Evolutionary conservation across 2,113 vertebrate species (phyloP).

Genomic region (Chloroceryle aenea): DNA sequence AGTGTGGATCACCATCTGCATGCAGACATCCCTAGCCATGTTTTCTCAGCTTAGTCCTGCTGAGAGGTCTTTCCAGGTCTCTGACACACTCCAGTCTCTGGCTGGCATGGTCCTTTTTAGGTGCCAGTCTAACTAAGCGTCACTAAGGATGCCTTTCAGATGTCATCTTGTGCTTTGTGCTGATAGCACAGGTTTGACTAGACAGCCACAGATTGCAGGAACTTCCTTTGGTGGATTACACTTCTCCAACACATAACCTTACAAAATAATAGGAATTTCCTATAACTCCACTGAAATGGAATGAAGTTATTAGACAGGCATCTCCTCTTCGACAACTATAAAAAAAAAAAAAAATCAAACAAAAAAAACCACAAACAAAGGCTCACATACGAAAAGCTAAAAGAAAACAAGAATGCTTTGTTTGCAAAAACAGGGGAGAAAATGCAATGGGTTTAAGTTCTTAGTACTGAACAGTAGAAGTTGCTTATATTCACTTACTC

Average conservation of each 20-base stretch:
- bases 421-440: not conserved
- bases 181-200: not conserved
- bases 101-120: not conserved
- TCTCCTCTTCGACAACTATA: not conserved
- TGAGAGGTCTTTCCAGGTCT: not conserved
- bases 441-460: not conserved
- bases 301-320: not conserved
- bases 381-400: not conserved
- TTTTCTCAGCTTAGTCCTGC: not conserved
- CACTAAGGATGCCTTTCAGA: not conserved
- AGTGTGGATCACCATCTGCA: not conserved
- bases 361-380: not conserved
- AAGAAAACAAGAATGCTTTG: not conserved
- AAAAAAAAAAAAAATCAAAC: not conserved
- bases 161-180: not conserved
- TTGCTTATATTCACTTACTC: not conserved
- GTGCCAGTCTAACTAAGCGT: not conserved
- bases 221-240: not conserved
- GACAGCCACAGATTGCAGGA: not conserved
- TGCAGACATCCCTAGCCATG: not conserved
- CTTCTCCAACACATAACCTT: not conserved
- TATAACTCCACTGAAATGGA: not conserved
- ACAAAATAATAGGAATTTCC: not conserved
- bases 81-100: not conserved
- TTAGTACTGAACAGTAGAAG: not conserved